Evolutionary conservation across 2,797 vertebrate genomes (phyloP).

Genomic region (Oryzias sinensis): DNA sequence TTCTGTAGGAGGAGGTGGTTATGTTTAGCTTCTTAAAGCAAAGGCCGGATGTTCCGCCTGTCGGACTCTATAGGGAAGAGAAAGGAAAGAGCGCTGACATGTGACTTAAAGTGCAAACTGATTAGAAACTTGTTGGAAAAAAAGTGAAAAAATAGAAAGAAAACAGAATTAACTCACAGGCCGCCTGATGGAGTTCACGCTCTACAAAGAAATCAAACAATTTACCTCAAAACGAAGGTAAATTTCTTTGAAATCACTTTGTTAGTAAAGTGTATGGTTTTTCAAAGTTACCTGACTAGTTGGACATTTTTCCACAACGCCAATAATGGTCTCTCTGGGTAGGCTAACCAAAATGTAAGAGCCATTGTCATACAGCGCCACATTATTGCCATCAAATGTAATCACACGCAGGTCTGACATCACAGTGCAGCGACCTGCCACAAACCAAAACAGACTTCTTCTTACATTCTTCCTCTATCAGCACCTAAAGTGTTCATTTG

Average conservation of each 20-base stretch:
- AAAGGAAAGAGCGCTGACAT: neutral
- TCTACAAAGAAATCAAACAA: slow-evolving; percentile 78
- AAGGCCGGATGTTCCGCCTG: slow-evolving; percentile 88
- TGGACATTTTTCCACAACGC: slow-evolving; percentile 93
- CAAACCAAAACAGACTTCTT: slow-evolving; percentile 4
- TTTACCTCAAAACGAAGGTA: neutral
- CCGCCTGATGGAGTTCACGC: slow-evolving; percentile 91
- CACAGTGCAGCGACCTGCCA: slow-evolving; percentile 90
- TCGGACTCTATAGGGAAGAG: slow-evolving; percentile 75
- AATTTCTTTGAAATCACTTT: neutral
- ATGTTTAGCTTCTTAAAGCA: slow-evolving; percentile 97
- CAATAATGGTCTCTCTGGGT: slow-evolving; percentile 89
- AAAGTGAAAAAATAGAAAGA: neutral
- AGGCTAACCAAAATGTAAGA: slow-evolving; percentile 93
- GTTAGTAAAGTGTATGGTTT: neutral
- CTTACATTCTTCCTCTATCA: neutral
- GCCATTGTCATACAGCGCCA: slow-evolving; percentile 91
- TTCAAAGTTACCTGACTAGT: slow-evolving; percentile 84
- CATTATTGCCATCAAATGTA: slow-evolving; percentile 96
- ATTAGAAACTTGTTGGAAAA: slow-evolving; percentile 1
- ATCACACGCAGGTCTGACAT: slow-evolving; percentile 94
- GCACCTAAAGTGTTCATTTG: neutral
- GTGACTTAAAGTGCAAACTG: neutral
- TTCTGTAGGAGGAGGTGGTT: slow-evolving; percentile 81
- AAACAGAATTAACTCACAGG: slow-evolving; percentile 80